phyloP scores from a whole-genome alignment of 2,888 invertebrate species.

The Lordiphosa andalusiaca region DNA sequence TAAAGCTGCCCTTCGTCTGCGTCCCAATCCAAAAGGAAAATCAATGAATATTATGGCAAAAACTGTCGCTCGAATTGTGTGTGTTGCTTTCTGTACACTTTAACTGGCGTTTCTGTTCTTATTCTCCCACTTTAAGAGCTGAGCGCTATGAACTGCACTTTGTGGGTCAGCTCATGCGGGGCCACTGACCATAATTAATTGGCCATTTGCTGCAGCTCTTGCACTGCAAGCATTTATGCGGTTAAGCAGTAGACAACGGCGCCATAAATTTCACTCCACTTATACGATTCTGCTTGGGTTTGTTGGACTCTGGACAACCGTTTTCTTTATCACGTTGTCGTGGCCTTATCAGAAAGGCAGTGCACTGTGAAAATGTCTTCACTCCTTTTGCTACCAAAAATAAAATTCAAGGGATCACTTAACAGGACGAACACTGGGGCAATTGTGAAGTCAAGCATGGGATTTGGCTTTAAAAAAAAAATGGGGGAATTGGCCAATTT shows the following conservation, averaged over 20 bases:
- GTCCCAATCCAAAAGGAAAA: constrained; percentile 44
- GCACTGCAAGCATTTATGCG: constrained; percentile 54
- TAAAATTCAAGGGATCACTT: constrained; percentile 10
- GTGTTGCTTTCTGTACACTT: constrained; percentile 5
- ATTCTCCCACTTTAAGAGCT: constrained; percentile 3
- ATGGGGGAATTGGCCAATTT: too few relatives aligned
- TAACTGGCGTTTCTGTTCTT: background rate
- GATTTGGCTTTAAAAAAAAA: too few relatives aligned
- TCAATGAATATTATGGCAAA: constrained; percentile 64
- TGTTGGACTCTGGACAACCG: constrained; percentile 40
- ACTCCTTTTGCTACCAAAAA: constrained; percentile 36
- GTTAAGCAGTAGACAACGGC: constrained; percentile 60
- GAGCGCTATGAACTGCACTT: constrained; percentile 23
- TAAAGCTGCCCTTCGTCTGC: constrained; percentile 25
- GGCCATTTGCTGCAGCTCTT: constrained; percentile 60
- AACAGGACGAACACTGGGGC: constrained; percentile 2
- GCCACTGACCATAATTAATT: constrained; percentile 67
- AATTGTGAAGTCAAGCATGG: too few relatives aligned
- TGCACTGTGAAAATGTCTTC: constrained; percentile 53
- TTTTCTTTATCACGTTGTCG: constrained; percentile 30
- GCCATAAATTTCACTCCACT: constrained; percentile 46
- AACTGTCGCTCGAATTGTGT: constrained; percentile 1
- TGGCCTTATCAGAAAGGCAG: constrained; percentile 51
- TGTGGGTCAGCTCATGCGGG: constrained; percentile 34
- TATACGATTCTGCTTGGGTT: constrained; percentile 28